phyloP scores from a whole-genome alignment of 2,888 invertebrate genomes.

The Caenorhabditis auriculariae region DNA sequence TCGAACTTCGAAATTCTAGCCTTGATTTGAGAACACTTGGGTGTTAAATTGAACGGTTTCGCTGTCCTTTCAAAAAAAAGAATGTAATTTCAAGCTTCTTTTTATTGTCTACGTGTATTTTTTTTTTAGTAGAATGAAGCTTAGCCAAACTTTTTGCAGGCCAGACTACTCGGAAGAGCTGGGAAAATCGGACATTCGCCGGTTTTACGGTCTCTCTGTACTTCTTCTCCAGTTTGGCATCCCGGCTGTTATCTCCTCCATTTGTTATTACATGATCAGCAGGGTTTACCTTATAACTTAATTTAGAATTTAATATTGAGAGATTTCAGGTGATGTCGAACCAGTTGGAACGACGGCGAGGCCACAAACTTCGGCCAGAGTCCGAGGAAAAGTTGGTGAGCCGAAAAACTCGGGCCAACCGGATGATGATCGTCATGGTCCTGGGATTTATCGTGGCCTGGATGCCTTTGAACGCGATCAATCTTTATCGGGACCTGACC shows the following conservation, averaged over 20 bases:
- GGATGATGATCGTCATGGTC: constrained; percentile 62
- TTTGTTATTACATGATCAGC: constrained; percentile 44
- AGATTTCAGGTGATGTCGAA: constrained; percentile 22
- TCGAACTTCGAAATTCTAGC: no score
- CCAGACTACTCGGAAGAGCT: constrained; percentile 43
- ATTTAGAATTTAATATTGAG: no score
- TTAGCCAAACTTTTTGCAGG: constrained; percentile 29
- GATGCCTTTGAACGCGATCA: constrained; percentile 60
- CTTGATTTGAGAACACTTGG: no score
- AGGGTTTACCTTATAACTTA: no score
- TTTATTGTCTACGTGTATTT: no score
- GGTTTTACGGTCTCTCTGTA: constrained; percentile 48
- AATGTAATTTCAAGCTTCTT: no score
- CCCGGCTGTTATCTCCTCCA: constrained; percentile 56
- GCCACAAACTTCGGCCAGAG: constrained; percentile 37
- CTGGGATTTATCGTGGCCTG: constrained; percentile 57
- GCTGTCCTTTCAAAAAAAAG: no score
- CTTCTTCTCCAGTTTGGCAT: constrained; percentile 60
- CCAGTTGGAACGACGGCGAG: constrained; percentile 37
- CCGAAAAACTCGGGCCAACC: constrained; percentile 41
- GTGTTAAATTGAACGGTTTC: no score
- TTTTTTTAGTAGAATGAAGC: neutral
- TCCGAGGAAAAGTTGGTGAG: constrained; percentile 36
- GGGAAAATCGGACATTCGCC: constrained; percentile 31
- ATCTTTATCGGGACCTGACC: constrained; percentile 56